Conservation (phyloP, 2,888 invertebrate genomes). For the Tribolium freemani region DNA sequence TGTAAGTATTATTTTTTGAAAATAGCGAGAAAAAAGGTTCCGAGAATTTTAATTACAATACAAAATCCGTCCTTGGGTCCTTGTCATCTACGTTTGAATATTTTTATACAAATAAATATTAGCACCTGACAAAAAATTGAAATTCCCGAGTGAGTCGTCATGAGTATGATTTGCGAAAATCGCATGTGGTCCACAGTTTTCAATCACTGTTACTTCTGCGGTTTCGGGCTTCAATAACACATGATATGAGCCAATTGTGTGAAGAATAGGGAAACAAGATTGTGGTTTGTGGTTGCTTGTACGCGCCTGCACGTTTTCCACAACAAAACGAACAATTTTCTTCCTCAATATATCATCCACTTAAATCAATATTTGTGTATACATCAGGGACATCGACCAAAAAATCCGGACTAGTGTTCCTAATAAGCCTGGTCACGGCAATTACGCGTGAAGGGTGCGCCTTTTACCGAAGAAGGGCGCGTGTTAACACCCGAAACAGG, state of each 20-base stretch:
- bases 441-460: conserved; percentile 32
- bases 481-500: conserved; percentile 17
- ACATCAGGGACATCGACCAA: not conserved
- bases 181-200: not conserved
- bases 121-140: not conserved
- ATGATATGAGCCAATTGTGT: not conserved
- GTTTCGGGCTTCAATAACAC: not conserved
- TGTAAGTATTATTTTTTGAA: too few relatives aligned
- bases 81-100: too few relatives aligned
- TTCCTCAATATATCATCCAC: conserved; percentile 16
- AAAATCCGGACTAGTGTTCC: too few relatives aligned
- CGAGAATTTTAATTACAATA: too few relatives aligned
- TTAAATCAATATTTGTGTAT: not conserved
- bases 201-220: conserved; percentile 3
- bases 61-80: too few relatives aligned
- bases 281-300: conserved; percentile 17
- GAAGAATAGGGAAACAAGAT: conserved; percentile 5
- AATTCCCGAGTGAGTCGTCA: not conserved
- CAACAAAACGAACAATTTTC: not conserved
- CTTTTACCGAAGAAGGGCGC: conserved; percentile 21
- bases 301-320: conserved; percentile 1
- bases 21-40: too few relatives aligned
- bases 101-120: too few relatives aligned
- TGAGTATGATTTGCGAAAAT: not conserved
- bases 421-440: conserved; percentile 2